Base-by-base conservation (phyloP, 2,888 invertebrate genomes). In the Leptodirus hochenwartii region DNA sequence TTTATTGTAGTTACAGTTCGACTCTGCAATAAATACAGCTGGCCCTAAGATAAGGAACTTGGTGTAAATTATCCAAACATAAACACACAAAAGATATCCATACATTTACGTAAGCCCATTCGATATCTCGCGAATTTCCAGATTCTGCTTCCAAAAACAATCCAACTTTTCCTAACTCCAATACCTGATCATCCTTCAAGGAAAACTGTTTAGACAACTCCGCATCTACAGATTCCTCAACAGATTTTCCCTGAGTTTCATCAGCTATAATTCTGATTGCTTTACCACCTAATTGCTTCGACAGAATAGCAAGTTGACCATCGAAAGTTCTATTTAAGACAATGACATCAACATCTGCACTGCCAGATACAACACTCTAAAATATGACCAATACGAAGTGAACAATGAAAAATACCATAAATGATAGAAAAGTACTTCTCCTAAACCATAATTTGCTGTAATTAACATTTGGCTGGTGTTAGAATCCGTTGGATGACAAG, bases 381-480 rank as follows among this genome's bases (percentile, higher is more conserved):
- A 53, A 45, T 25, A 29, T 5, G 23, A 23, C n/a, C n/a, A n/a
- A n/a, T n/a, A n/a, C 4, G 15, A 10, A n/a, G n/a, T n/a, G n/a
- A n/a, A n/a, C n/a, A n/a, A n/a, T n/a, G n/a, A n/a, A n/a, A n/a
- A n/a, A n/a, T n/a, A n/a, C n/a, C n/a, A 25, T 13, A 25, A 29
- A 4, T 15, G n/a, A 17, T 23, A 16, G 15, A 17, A 30, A 33
- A 31, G 39, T 53, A 79, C 81, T 64, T 85, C 84, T 33, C 85
- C 85, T 2, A 84, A 59, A 1, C 85, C 87, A 50, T 69, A 79
- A 53, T 81, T 80, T 3, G 82, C 75, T 6, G 81, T 79, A 39
- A 88, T 62, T 8, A 74, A 58, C 36, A 85, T 61, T 22, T 62
- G 47, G 3, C 64, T 56, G 0, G 78, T 72, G 52, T 78, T 71